Base-by-base conservation (phyloP, 2,797 vertebrate genomes). In the Rachycentron canadum region DNA sequence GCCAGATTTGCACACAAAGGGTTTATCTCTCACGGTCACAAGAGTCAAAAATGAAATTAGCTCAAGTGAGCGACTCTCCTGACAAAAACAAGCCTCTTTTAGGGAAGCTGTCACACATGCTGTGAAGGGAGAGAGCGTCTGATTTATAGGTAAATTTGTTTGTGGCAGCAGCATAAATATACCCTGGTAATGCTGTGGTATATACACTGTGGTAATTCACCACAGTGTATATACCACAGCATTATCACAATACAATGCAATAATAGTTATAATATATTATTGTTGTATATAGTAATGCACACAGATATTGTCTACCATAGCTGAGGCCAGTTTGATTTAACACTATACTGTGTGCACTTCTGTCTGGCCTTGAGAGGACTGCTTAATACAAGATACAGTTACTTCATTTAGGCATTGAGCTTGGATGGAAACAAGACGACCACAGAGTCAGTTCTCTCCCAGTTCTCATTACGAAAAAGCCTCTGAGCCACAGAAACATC, bases 401-500 rank as follows among this genome's bases (percentile, higher is more conserved):
- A 75, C 74, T 90, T 86, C 73, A 87, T 86, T 84, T 73, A 77
- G 66, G 57, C 63, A 56, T 62, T 3, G 45, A 79, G 65, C 57
- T 73, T 28, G 64, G 56, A 53, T 76, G 63, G 82, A 91, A 88
- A 87, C 81, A 89, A 86, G 82, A 78, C 60, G 64, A 81, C 79
- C 81, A 61, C 52, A 67, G 88, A 86, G 84, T 79, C 77, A 21
- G 67, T 87, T 89, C 72, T 84, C 80, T 90, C 88, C 82, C 80
- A 72, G 68, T 81, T 89, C 90, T 92, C 89, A 91, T 92, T 93
- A 90, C 81, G 88, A 85, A 84, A 78, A 82, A 84, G 89, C 85
- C 88, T 91, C 52, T 79, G 87, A 91, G 89, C 93, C 78, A 87
- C 72, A 89, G 85, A 82, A 91, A 93, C 92, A 91, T 93, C 89